A percentile compares a stretch with the other conserved stretches of the same genome.
phyloP scores from a whole-genome alignment of 2,888 invertebrate species.

The Macaria liturata region DNA sequence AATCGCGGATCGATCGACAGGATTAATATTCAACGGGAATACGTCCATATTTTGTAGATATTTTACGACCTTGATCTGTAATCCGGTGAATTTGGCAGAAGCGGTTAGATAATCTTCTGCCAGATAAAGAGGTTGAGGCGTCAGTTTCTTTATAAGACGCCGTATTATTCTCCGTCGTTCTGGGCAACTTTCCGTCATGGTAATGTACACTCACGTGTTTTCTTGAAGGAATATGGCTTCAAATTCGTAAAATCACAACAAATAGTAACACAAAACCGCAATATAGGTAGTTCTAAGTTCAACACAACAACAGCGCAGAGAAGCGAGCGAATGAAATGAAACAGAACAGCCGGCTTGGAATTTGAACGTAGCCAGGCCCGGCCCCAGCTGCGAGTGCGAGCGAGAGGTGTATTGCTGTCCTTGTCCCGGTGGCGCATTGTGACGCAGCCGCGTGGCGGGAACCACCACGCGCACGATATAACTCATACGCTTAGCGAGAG shows the following conservation, averaged over 20 bases:
- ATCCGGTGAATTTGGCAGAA: constrained; percentile 30
- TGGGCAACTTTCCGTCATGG: background rate
- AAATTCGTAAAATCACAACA: too few species aligned
- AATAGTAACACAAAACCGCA: too few species aligned
- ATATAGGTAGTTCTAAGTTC: background rate
- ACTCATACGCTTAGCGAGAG: constrained; percentile 8
- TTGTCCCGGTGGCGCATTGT: constrained; percentile 11
- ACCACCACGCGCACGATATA: background rate
- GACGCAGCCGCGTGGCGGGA: constrained; percentile 10
- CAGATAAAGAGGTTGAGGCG: background rate
- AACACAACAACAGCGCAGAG: constrained; percentile 11
- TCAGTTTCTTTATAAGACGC: constrained; percentile 15
- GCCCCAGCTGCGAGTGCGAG: constrained; percentile 1
- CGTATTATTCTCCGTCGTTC: constrained; percentile 10
- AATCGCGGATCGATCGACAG: constrained; percentile 38
- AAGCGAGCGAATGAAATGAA: background rate
- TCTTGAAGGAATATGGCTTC: too few species aligned
- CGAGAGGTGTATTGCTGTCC: constrained; percentile 5
- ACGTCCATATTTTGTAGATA: constrained; percentile 1
- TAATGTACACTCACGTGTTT: background rate
- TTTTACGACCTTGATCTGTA: constrained; percentile 21
- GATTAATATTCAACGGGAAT: constrained; percentile 8
- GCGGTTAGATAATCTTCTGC: constrained; percentile 6
- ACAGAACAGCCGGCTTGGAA: background rate
- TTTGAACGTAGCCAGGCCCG: too few species aligned